These are phyloP conservation scores for Vulpes ferrilata DNA, from an alignment of 2,113 vertebrate genomes.

Conservation along the genomic window DNA sequence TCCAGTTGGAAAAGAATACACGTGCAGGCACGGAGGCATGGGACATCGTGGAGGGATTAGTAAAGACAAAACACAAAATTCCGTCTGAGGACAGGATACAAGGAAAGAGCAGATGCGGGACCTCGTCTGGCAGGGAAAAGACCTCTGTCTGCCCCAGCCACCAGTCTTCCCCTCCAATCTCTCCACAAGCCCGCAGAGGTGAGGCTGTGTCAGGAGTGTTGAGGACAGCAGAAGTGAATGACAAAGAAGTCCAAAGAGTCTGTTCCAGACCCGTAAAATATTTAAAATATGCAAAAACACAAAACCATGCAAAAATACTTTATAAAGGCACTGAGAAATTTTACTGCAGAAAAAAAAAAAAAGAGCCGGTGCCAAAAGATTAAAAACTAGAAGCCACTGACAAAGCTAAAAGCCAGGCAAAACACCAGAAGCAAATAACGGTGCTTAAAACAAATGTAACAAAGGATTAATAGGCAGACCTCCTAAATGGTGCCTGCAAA, in stretches of 20 bases:
- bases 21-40: not conserved
- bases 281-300: not conserved
- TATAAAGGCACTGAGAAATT: not conserved
- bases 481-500: not conserved
- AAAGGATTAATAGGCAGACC: not conserved
- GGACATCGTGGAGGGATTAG: not conserved
- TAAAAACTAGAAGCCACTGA: not conserved
- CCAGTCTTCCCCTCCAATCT: not conserved
- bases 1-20: not conserved
- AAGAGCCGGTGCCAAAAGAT: not conserved
- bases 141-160: not conserved
- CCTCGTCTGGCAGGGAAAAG: not conserved
- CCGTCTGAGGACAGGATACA: not conserved
- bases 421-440: slow-evolving; percentile 38
- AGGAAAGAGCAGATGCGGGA: not conserved
- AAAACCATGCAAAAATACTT: not conserved
- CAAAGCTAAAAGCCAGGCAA: not conserved
- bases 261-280: not conserved
- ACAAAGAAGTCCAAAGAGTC: not conserved
- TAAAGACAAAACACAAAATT: not conserved
- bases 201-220: not conserved
- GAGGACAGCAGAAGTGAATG: not conserved
- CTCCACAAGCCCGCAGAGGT: not conserved
- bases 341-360: not conserved
- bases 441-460: not conserved